Percentiles rank a stretch among this genome's conserved stretches.
phyloP scores from a whole-genome alignment of 2,888 invertebrate genomes.

The Cactoblastis cactorum region DNA sequence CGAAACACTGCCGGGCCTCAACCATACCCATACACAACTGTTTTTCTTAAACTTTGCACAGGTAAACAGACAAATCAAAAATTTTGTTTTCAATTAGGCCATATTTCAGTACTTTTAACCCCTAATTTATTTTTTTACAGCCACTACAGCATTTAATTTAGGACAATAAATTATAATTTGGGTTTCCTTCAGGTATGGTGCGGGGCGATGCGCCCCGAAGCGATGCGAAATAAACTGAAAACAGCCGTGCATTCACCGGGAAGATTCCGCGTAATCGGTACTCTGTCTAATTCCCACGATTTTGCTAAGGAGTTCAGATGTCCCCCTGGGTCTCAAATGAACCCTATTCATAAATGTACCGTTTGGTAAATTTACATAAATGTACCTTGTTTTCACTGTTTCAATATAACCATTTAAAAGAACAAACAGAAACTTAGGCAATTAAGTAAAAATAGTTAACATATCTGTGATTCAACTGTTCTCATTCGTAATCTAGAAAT shows the following conservation, averaged over 20 bases:
- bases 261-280: constrained; percentile 88
- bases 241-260: constrained; percentile 92
- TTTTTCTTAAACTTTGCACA: constrained; percentile 96
- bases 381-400: constrained; percentile 2
- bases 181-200: constrained; percentile 82
- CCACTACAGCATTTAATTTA: too few species aligned
- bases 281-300: constrained; percentile 87
- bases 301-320: constrained; percentile 87
- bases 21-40: constrained; percentile 88
- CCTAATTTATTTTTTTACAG: too few species aligned
- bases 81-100: too few species aligned
- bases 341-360: constrained; percentile 86
- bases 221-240: constrained; percentile 87
- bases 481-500: too few species aligned
- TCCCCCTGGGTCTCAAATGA: constrained; percentile 87
- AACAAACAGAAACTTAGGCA: too few species aligned
- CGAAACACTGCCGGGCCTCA: constrained; percentile 85
- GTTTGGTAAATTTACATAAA: constrained; percentile 80
- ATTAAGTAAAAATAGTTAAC: too few species aligned
- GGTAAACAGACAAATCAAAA: constrained; percentile 38
- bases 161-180: too few species aligned
- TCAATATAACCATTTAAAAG: too few species aligned
- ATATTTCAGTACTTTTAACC: too few species aligned
- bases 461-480: too few species aligned
- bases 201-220: constrained; percentile 89